Evolutionary conservation across 2,113 vertebrate genomes (phyloP).

Genomic region (Eolophus roseicapilla): DNA sequence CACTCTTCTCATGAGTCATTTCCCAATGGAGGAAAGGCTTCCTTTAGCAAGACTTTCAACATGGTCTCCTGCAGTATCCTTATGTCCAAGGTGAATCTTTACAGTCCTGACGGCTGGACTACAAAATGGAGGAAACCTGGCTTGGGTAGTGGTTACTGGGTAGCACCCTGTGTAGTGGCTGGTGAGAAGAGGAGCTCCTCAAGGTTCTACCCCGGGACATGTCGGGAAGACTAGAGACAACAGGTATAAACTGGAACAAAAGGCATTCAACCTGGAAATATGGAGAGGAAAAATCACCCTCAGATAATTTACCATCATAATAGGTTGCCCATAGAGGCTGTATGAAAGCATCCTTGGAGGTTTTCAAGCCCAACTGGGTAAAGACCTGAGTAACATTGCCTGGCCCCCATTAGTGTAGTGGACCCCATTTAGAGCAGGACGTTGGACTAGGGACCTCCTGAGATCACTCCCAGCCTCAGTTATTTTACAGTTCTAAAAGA

Average conservation of each 20-base stretch:
- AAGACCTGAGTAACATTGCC: background rate
- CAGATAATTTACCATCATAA: background rate
- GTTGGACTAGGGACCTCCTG: background rate
- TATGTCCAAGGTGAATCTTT: background rate
- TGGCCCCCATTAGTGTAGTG: background rate
- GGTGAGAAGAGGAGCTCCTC: background rate
- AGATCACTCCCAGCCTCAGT: background rate
- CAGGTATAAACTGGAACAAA: background rate
- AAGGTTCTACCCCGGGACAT: background rate
- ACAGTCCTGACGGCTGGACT: background rate
- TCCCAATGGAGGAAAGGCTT: background rate
- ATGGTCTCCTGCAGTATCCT: background rate
- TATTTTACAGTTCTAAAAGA: background rate
- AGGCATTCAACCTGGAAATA: background rate
- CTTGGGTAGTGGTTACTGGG: background rate
- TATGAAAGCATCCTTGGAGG: background rate
- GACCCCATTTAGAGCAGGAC: background rate
- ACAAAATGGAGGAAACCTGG: background rate
- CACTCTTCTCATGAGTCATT: background rate
- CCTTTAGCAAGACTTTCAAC: background rate
- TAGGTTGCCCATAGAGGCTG: background rate
- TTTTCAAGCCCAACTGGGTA: background rate
- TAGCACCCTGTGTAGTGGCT: fast-evolving
- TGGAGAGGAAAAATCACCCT: background rate
- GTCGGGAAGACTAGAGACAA: background rate